Base-by-base conservation (phyloP, 2,797 vertebrate genomes). In the Oreortyx pictus region DNA sequence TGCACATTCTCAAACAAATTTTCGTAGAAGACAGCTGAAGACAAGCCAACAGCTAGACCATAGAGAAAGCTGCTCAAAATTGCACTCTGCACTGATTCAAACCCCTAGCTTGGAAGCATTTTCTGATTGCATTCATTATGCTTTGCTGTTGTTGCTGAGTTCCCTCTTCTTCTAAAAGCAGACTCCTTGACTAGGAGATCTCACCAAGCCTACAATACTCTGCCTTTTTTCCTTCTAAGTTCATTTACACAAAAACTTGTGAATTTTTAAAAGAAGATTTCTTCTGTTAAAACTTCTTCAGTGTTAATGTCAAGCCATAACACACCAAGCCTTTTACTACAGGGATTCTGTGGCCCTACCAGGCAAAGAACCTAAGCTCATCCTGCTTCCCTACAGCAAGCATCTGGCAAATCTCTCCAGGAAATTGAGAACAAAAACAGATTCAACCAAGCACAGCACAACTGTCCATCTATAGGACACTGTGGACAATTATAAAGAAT, bases 341-440 rank as follows among this genome's bases (percentile, higher is more conserved):
- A 73, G 68, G 52, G 67, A 89, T 83, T 84, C 82, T 46, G 37
- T 41, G 65, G 52, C 57, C 93, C 80, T 76, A 46, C 5, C 18
- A 88, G 35, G 56, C 66, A 83, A 90, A 76, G 59, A 90, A 75
- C 9, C 75, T 64, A 68, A 73, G 83, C 89, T 70, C 31, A 4
- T 46, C 56, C 1, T 25, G 81, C 83, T 93, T 79, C 47, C 85
- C 16, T 67, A 70, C 14, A 88, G 64, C 24, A 85, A 83, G 39
- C 46, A 43, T 41, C 88, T 57, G 60, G 50, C 70, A 93, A 86
- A 89, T 74, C 83, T 90, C 73, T 66, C 49, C 79, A 88, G 73
- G 74, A 92, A 92, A 70, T 41, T 9, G 57, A 84, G 81, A 78
- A 73, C 60, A 91, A 93, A 84, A 85, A 70, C 78, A 85, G 84